These are phyloP conservation scores for Drosophila meridiana DNA, from an alignment of 2,888 invertebrate species.

Conservation along the genomic window DNA sequence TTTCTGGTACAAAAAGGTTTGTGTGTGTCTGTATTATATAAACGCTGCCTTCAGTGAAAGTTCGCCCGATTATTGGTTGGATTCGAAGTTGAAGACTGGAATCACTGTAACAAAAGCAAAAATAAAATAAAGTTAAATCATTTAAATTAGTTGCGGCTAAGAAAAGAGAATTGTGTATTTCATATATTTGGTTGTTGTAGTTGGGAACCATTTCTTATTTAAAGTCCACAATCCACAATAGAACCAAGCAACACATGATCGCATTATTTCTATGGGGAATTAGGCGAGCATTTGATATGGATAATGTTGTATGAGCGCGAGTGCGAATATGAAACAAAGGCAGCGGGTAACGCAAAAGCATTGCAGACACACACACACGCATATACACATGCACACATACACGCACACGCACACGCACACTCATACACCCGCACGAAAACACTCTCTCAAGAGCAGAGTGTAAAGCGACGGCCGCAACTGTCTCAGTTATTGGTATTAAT, in stretches of 20 bases:
- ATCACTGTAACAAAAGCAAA: conserved; percentile 61
- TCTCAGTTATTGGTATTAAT: conserved; percentile 35
- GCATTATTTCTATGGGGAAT: conserved; percentile 58
- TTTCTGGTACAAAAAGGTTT: conserved; percentile 68
- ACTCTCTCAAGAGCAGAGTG: conserved; percentile 43
- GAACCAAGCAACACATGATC: conserved; percentile 66
- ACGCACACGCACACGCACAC: conserved; percentile 5
- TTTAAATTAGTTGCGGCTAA: conserved; percentile 22
- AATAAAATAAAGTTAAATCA: conserved; percentile 1
- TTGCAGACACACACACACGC: conserved; percentile 58
- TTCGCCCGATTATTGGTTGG: conserved; percentile 65
- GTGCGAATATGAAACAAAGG: conserved; percentile 69
- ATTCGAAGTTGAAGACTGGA: conserved; percentile 76
- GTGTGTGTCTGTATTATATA: conserved; percentile 51
- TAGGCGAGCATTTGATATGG: conserved; percentile 71
- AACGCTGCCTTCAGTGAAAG: conserved; percentile 65
- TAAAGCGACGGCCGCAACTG: conserved; percentile 26
- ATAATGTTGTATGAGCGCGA: conserved; percentile 54
- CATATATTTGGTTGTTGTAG: not conserved
- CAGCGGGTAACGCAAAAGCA: conserved; percentile 71
- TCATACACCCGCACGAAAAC: conserved; percentile 17
- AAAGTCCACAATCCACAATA: conserved; percentile 29
- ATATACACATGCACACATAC: not conserved
- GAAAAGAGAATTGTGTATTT: not conserved
- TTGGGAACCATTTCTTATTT: conserved; percentile 11